These are phyloP conservation scores for Stylophora pistillata DNA, from an alignment of 64 coral and sea anemone species.

Conservation along the genomic window DNA sequence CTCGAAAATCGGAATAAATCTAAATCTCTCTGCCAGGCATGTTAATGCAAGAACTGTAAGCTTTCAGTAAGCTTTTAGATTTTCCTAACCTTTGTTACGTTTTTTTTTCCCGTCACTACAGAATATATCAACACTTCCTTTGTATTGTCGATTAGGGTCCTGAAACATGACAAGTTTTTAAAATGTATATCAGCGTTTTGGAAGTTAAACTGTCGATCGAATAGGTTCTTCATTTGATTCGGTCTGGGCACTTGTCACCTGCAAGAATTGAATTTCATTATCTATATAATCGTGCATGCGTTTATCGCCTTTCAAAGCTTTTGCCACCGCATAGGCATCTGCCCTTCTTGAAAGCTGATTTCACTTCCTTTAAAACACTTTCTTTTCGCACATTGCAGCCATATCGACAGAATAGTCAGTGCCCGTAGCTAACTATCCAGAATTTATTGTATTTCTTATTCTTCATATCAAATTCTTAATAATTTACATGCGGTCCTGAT, in stretches of 20 bases:
- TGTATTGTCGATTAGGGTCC: not conserved
- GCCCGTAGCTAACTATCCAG: too few species aligned
- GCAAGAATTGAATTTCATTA: not conserved
- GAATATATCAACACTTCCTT: not conserved
- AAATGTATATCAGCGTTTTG: not conserved
- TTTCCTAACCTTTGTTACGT: not conserved
- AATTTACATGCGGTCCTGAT: constrained; percentile 17
- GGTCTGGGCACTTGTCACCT: not conserved
- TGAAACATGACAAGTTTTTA: not conserved
- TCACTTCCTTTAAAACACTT: not conserved
- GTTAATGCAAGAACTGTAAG: not conserved
- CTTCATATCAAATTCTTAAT: constrained; percentile 23
- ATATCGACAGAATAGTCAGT: not conserved
- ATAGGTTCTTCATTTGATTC: constrained; percentile 1
- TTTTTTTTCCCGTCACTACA: not conserved
- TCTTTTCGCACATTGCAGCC: not conserved
- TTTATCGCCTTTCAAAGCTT: not conserved
- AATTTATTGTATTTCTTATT: not conserved
- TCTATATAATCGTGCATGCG: not conserved
- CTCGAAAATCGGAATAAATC: not conserved
- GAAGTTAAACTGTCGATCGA: not conserved
- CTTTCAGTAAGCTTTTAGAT: not conserved
- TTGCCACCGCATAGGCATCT: not conserved
- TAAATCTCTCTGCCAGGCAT: not conserved
- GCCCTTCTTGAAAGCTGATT: not conserved